phyloP scores from a whole-genome alignment of 2,113 vertebrate species.

The Rhynchomys soricoides region DNA sequence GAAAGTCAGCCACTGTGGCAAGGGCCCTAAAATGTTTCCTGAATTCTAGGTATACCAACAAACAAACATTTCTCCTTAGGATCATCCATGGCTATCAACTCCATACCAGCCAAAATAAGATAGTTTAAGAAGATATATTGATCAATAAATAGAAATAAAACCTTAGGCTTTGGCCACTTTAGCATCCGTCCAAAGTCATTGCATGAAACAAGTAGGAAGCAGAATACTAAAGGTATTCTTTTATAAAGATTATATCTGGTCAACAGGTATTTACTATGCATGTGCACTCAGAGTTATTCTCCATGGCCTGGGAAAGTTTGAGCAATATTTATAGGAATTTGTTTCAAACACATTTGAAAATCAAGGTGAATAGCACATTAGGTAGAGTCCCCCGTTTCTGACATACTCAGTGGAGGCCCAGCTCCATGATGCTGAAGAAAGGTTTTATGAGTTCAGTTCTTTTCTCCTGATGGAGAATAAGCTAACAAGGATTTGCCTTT shows the following conservation, averaged over 20 bases:
- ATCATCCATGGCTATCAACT: neutral
- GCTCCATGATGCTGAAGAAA: neutral
- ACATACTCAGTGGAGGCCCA: neutral
- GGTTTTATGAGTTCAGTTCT: neutral
- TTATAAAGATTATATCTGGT: slow-evolving; percentile 24
- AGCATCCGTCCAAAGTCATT: neutral
- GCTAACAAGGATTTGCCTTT: neutral
- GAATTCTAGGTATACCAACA: neutral
- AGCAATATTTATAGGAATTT: neutral
- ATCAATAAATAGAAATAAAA: slow-evolving; percentile 30
- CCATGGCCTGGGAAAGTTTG: neutral
- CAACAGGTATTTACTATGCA: neutral
- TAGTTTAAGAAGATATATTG: slow-evolving; percentile 8
- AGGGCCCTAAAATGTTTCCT: neutral
- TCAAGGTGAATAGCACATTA: neutral
- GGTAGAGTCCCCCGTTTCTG: neutral
- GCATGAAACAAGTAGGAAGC: neutral
- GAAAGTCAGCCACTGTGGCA: neutral
- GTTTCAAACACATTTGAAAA: slow-evolving; percentile 4
- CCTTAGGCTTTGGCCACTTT: neutral
- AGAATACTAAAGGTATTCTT: neutral
- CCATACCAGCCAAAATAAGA: neutral
- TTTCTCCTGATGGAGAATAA: neutral
- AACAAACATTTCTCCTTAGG: neutral
- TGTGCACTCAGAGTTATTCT: neutral